A percentile compares a stretch with the other conserved stretches of the same genome.
These are phyloP conservation scores for Sebastiscus tertius DNA, from an alignment of 2,797 vertebrate genomes.

Conservation along the genomic window DNA sequence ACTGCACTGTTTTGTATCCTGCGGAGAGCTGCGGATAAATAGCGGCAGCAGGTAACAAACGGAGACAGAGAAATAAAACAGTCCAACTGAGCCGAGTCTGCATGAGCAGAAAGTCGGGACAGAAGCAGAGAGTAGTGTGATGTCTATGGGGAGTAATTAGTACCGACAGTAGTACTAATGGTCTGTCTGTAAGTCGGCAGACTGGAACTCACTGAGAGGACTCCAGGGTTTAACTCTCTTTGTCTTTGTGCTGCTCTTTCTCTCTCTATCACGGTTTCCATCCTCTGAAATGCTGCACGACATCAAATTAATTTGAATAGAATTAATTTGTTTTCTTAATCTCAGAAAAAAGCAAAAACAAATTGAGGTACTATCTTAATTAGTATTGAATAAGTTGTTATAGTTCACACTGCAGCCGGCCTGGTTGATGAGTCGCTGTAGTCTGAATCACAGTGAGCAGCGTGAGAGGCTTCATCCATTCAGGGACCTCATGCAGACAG, in stretches of 20 bases:
- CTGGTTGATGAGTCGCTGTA: neutral
- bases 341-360: neutral
- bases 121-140: conserved; percentile 17
- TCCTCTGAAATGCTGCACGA: conserved; percentile 4
- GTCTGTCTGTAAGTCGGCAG: conserved; percentile 56
- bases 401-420: neutral
- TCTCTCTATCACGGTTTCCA: conserved; percentile 2
- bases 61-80: conserved; percentile 21
- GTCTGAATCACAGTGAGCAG: neutral
- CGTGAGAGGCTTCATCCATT: neutral
- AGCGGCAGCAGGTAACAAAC: conserved; percentile 40
- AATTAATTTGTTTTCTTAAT: conserved; percentile 18
- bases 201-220: conserved; percentile 54
- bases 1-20: neutral
- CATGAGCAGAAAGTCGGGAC: conserved; percentile 10
- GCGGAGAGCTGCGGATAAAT: neutral
- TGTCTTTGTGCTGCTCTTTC: neutral
- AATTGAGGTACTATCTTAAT: conserved; percentile 20
- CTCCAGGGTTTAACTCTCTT: conserved; percentile 38
- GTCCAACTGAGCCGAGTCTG: conserved; percentile 20
- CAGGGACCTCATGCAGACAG: neutral
- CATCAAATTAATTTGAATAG: conserved; percentile 6
- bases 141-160: conserved; percentile 66
- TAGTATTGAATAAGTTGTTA: neutral
- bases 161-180: conserved; percentile 69